Base-by-base conservation (phyloP, 2,888 invertebrate genomes). In the Dasysyrphus albostriatus region DNA sequence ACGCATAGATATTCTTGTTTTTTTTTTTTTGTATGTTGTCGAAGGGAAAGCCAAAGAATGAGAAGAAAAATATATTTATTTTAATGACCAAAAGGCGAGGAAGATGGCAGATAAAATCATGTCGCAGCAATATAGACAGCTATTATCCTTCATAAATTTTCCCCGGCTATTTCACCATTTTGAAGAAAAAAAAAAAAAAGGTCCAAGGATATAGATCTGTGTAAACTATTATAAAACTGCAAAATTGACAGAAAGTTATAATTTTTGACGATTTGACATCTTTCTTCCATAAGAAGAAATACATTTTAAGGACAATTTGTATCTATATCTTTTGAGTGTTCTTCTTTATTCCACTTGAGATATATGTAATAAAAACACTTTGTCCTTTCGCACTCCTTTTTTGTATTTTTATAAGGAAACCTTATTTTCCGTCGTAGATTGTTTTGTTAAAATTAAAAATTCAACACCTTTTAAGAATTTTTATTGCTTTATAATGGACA, bases 401-500 rank as follows among this genome's bases (percentile, higher is more conserved):
- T 51, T 32, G 32, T 34, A 19, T 19, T 65, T 47, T n/a, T 61
- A 8, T 58, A 65, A n/a, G n/a, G n/a, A n/a, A n/a, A 42, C 24
- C 42, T 49, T 63, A 3, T 58, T 65, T 34, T n/a, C n/a, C 24
- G 44, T 6, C 16, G 44, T 6, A 42, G 9, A 49, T 39, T 69
- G 34, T 32, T 61, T 29, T 59, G 29, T 39, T 44, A 58, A 87
- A 51, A 79, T 83, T 79, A 87, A 87, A 78, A 87, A 83, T 70
- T 83, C 83, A 87, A 87, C 87, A 87, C 87, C 87, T 87, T 87
- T 78, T 29, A 49, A 34, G 78, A 54, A 47, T 51, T 51, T 78
- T 87, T 83, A 87, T 87, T 75, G 72, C 87, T 79, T 75, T 87
- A 87, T 87, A 82, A 87, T 79, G 73, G 49, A 44, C 75, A 34